Conservation (phyloP, 2,113 vertebrate genomes). For the Siphamia tubifer region DNA sequence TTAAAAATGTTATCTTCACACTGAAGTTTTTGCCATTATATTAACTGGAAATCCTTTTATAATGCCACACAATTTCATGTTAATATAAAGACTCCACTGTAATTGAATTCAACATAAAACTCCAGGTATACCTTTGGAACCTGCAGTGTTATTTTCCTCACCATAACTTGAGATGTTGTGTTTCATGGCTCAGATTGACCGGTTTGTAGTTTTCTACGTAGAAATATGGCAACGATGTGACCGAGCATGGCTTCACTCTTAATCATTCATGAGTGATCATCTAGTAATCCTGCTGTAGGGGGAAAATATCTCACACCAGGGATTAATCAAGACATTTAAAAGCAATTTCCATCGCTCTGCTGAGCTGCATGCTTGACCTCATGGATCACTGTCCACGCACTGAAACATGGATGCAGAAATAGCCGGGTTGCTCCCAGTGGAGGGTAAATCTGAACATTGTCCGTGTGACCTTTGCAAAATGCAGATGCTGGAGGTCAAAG, state of each 20-base stretch:
- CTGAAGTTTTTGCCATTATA: not conserved
- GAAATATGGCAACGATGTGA: not conserved
- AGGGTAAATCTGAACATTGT: not conserved
- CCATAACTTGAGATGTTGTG: not conserved
- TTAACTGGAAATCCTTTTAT: not conserved
- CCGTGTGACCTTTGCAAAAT: not conserved
- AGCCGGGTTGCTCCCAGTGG: not conserved
- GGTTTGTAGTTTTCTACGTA: too few relatives aligned
- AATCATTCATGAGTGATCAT: conserved; percentile 9
- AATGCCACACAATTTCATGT: not conserved
- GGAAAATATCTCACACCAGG: conserved; percentile 5
- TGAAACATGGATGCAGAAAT: not conserved
- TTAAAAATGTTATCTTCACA: conserved; percentile 10
- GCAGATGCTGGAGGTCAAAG: too few relatives aligned
- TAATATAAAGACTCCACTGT: not conserved
- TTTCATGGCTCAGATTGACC: too few relatives aligned
- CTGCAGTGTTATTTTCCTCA: not conserved
- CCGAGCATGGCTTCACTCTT: not conserved
- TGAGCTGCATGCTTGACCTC: conserved; percentile 18
- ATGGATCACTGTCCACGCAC: not conserved
- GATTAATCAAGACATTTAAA: conserved; percentile 51
- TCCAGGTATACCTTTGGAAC: not conserved
- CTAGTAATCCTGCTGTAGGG: not conserved
- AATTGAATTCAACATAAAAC: not conserved
- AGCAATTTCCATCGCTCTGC: conserved; percentile 16